Evolutionary conservation across 2,888 invertebrate genomes (phyloP).

Genomic region (Rhaphigaster nebulosa): DNA sequence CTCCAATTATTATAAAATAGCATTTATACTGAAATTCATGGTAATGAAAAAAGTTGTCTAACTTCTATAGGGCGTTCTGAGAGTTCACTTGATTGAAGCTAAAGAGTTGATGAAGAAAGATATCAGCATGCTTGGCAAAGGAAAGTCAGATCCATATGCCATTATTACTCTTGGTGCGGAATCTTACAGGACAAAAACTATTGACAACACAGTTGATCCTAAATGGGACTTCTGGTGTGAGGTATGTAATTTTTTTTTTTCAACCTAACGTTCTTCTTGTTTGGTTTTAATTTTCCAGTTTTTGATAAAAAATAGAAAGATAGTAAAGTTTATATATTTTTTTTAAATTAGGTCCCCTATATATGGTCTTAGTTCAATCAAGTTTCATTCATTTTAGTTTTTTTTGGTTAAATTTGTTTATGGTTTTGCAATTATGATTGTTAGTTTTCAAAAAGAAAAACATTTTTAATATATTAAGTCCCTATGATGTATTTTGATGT

Average conservation of each 20-base stretch:
- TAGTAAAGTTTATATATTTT: not conserved
- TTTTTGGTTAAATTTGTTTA: not conserved
- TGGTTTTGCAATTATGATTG: too few relatives aligned
- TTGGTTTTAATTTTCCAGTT: not conserved
- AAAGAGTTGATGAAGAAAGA: conserved; percentile 97
- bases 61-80: conserved; percentile 86
- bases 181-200: conserved; percentile 92
- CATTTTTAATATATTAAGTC: too few relatives aligned
- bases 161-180: conserved; percentile 93
- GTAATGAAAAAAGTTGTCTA: too few relatives aligned
- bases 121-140: conserved; percentile 88
- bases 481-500: too few relatives aligned
- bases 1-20: not conserved
- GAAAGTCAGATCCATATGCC: conserved; percentile 98
- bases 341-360: not conserved
- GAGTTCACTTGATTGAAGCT: conserved; percentile 95
- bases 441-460: too few relatives aligned
- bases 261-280: not conserved
- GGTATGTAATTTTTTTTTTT: conserved; percentile 72
- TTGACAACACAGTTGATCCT: conserved; percentile 94
- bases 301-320: not conserved
- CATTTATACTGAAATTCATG: not conserved
- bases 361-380: not conserved
- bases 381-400: not conserved
- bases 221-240: conserved; percentile 99